phyloP scores from a whole-genome alignment of 2,797 vertebrate species.

The Galago senegalensis region DNA sequence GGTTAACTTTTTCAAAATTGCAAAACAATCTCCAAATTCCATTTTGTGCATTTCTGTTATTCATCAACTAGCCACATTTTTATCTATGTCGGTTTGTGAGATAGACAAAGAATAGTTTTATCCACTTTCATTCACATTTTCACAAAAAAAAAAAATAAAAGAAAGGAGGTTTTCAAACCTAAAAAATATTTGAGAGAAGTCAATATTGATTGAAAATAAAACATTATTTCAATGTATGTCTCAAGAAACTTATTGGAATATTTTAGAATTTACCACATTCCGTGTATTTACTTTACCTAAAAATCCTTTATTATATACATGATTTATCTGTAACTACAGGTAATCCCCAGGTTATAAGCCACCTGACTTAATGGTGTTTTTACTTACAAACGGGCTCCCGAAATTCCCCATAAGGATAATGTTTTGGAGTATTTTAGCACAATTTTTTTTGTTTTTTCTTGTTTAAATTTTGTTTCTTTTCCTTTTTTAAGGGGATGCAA shows the following conservation, averaged over 20 bases:
- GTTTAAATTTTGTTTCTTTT: neutral
- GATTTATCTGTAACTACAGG: slow-evolving; percentile 45
- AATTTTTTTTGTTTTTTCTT: neutral
- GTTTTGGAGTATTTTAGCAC: neutral
- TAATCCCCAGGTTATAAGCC: neutral
- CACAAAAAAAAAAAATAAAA: slow-evolving; percentile 46
- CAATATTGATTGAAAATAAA: slow-evolving; percentile 46
- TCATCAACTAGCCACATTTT: slow-evolving; percentile 25
- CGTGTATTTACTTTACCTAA: slow-evolving; percentile 46
- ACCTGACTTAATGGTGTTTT: neutral
- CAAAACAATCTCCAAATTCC: slow-evolving; percentile 18
- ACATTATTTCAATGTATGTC: neutral
- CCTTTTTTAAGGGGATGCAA: neutral
- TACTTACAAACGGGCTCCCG: neutral
- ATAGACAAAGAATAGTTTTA: slow-evolving; percentile 32
- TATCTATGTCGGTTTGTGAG: neutral
- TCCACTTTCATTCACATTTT: slow-evolving; percentile 52
- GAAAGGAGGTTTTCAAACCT: slow-evolving; percentile 23
- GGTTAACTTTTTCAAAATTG: slow-evolving; percentile 41
- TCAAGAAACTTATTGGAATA: slow-evolving; percentile 25
- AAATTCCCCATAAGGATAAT: neutral
- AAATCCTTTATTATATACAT: slow-evolving; percentile 30
- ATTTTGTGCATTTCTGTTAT: neutral
- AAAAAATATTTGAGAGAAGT: slow-evolving; percentile 12
- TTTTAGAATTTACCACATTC: slow-evolving; percentile 39